Evolutionary conservation across 2,888 invertebrate species (phyloP).

Genomic region (Coremacera marginata): DNA sequence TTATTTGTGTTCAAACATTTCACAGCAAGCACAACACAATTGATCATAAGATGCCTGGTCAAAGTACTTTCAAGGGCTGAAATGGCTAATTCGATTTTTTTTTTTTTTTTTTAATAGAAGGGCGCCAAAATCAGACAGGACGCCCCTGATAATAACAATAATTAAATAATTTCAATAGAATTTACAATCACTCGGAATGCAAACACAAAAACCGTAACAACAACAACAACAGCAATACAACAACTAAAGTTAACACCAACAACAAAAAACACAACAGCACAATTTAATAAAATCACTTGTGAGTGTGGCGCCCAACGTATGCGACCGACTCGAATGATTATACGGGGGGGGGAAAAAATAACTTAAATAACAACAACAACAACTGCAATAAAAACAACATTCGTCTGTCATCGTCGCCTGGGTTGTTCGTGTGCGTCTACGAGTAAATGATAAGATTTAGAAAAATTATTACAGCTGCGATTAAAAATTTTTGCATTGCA

Average conservation of each 20-base stretch:
- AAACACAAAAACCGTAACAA: not conserved
- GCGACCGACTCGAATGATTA: not conserved
- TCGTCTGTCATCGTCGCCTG: not conserved
- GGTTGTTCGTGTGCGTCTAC: not conserved
- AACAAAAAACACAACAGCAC: not conserved
- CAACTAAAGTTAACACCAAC: not conserved
- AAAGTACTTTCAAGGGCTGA: too few relatives aligned
- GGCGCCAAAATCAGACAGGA: too few relatives aligned
- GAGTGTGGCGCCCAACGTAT: constrained; percentile 9
- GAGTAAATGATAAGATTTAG: constrained; percentile 13
- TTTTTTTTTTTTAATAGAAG: too few relatives aligned
- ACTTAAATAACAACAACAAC: not conserved
- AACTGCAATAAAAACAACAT: not conserved
- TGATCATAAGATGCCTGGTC: too few relatives aligned
- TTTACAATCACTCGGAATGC: not conserved
- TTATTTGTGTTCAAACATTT: too few relatives aligned
- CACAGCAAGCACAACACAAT: too few relatives aligned
- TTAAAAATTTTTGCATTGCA: constrained; percentile 22
- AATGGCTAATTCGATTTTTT: too few relatives aligned
- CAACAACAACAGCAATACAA: not conserved
- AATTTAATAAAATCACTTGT: constrained; percentile 21
- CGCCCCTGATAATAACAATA: not conserved
- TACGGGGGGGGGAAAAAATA: not conserved
- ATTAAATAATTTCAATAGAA: not conserved
- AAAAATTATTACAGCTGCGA: constrained; percentile 22